Percentiles rank a stretch among this genome's conserved stretches.
phyloP scores from a whole-genome alignment of 2,797 vertebrate species.

The Podarcis lilfordi region DNA sequence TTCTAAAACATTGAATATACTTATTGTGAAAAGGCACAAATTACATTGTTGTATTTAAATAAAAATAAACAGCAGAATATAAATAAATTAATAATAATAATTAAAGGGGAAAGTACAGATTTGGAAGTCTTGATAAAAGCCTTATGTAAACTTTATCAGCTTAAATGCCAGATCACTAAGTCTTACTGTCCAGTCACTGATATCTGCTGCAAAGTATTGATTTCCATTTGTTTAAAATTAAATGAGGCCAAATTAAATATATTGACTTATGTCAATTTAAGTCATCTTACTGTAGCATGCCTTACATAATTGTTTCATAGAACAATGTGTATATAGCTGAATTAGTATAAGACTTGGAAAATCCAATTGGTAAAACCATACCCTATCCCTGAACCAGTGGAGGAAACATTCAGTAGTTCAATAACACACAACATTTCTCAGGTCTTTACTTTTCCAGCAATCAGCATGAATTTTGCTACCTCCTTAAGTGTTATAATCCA shows the following conservation, averaged over 20 bases:
- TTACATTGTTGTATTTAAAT: slow-evolving; percentile 8
- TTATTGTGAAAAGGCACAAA: not conserved
- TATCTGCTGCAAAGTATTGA: slow-evolving; percentile 39
- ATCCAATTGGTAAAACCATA: slow-evolving; percentile 71
- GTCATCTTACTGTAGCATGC: not conserved
- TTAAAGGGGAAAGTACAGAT: not conserved
- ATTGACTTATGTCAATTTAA: slow-evolving; percentile 33
- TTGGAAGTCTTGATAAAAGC: not conserved
- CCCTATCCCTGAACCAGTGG: slow-evolving; percentile 56
- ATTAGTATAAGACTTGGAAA: slow-evolving; percentile 55
- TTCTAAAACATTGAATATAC: not conserved
- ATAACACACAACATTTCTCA: slow-evolving; percentile 37
- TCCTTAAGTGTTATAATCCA: not conserved
- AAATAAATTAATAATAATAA: not conserved
- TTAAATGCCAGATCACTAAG: slow-evolving; percentile 3
- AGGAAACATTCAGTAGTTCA: slow-evolving; percentile 36
- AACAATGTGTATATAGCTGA: slow-evolving; percentile 56
- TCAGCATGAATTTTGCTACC: not conserved
- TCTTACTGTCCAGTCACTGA: slow-evolving; percentile 24
- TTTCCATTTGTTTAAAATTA: slow-evolving; percentile 61
- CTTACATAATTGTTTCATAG: slow-evolving; percentile 52
- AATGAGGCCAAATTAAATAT: slow-evolving; percentile 62
- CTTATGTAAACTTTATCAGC: not conserved
- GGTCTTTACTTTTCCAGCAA: not conserved
- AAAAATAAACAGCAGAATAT: slow-evolving; percentile 11